A percentile compares a stretch with the other conserved stretches of the same genome.
These are phyloP conservation scores for Cheilosia pagana DNA, from an alignment of 2,888 invertebrate species.

Conservation along the genomic window DNA sequence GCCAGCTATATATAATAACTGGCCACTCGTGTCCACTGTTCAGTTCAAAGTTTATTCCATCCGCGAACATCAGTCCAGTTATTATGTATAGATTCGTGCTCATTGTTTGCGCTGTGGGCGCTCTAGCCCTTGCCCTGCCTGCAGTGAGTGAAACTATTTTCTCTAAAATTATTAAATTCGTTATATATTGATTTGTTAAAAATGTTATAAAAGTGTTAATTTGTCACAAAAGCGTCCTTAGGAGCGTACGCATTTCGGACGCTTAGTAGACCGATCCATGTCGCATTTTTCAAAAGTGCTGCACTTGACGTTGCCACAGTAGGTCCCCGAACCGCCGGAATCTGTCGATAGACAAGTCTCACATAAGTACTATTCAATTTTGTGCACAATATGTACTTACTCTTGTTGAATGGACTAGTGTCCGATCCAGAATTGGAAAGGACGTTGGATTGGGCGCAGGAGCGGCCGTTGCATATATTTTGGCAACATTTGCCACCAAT, in stretches of 20 bases:
- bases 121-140: slow-evolving; percentile 79
- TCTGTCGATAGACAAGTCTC: slow-evolving; percentile 12
- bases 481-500: slow-evolving; percentile 88
- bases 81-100: slow-evolving; percentile 81
- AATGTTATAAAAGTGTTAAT: slow-evolving; percentile 42
- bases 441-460: slow-evolving; percentile 85
- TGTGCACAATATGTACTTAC: slow-evolving; percentile 79
- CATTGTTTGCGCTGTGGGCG: slow-evolving; percentile 80
- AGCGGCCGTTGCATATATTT: slow-evolving; percentile 88
- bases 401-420: slow-evolving; percentile 82
- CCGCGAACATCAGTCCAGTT: slow-evolving; percentile 78
- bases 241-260: slow-evolving; percentile 87
- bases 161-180: slow-evolving; percentile 18
- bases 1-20: slow-evolving; percentile 68
- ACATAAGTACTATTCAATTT: background rate
- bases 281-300: slow-evolving; percentile 88
- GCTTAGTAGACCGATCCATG: slow-evolving; percentile 86
- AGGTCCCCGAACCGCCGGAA: slow-evolving; percentile 84
- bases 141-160: slow-evolving; percentile 80
- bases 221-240: slow-evolving; percentile 77
- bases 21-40: slow-evolving; percentile 73
- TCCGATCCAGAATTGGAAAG: slow-evolving; percentile 78
- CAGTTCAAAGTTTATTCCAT: slow-evolving; percentile 81
- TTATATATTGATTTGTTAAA: slow-evolving; percentile 19
- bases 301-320: slow-evolving; percentile 89